Base-by-base conservation (phyloP, 2,888 invertebrate genomes). In the Andrena camellia region DNA sequence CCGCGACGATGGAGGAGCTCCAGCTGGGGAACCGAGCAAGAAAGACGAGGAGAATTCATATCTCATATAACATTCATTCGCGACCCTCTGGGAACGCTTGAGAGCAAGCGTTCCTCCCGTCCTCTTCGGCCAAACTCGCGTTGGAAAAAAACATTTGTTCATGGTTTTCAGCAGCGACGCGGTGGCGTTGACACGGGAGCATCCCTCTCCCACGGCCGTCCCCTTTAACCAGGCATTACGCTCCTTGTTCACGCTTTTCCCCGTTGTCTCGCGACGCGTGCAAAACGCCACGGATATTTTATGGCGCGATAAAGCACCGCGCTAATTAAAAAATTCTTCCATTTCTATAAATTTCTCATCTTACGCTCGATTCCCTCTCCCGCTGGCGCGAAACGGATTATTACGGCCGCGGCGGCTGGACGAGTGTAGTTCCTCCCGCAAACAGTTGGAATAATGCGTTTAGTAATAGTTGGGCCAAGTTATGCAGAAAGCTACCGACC, bases 51-150 rank as follows among this genome's bases (percentile, higher is more conserved):
- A 64, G 72, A 63, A 62, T 64, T 84, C 83, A 60, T 76, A 57
- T 35, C 68, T 84, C 83, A 83, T 89, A 81, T 83, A 85, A 89
- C 84, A 88, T 89, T 89, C 86, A 88, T 89, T 84, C 81, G 52
- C 68, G 66, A 85, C 52, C 89, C 85, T 70, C 64, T 85, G 83
- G 89, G 84, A 85, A 77, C 84, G 83, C 83, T 85, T 84, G 79
- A 68, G 83, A 82, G 74, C 80, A 70, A 77, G 23, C 80, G 74
- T 84, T 20, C 42, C 60, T 67, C 59, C 81, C 8, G 29, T 3
- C 73, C 78, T 71, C 81, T 71, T 66, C 70, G 67, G 62, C 71
- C 68, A 83, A 87, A 88, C 84, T 87, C 81, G 69, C 62, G 77
- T 63, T 82, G 63, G 72, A 82, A 82, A 79, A 63, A 60, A 26